phyloP scores from a whole-genome alignment of 2,113 vertebrate species.

The cat (Felis catus) region DNA sequence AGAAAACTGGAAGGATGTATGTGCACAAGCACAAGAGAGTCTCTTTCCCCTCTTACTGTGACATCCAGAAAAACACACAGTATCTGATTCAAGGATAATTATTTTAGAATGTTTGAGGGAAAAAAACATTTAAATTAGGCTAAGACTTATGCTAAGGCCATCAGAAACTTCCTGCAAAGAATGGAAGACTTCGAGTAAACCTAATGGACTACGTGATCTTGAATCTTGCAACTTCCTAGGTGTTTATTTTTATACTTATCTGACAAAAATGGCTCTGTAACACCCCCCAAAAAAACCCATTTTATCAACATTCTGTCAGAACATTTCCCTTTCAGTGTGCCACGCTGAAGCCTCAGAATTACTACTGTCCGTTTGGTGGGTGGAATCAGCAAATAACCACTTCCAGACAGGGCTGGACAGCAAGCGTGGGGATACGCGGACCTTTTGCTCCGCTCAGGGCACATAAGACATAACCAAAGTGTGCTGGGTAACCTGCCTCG shows the following conservation, averaged over 20 bases:
- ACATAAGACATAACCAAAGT: background rate
- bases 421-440: accelerated
- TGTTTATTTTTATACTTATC: background rate
- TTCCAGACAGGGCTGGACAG: background rate
- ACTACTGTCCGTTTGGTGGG: background rate
- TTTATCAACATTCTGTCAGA: background rate
- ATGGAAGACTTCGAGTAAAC: background rate
- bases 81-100: background rate
- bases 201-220: background rate
- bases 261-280: background rate
- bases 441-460: background rate
- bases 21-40: background rate
- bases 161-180: background rate
- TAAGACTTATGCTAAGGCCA: background rate
- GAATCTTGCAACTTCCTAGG: background rate
- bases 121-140: background rate
- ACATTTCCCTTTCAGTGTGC: background rate
- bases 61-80: background rate
- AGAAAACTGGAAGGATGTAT: background rate
- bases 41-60: background rate
- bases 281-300: background rate
- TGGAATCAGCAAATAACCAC: background rate
- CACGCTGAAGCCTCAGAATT: background rate
- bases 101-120: background rate
- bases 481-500: background rate